Evolutionary conservation across 2,797 vertebrate genomes (phyloP).

Genomic region (Eulemur albifrons): DNA sequence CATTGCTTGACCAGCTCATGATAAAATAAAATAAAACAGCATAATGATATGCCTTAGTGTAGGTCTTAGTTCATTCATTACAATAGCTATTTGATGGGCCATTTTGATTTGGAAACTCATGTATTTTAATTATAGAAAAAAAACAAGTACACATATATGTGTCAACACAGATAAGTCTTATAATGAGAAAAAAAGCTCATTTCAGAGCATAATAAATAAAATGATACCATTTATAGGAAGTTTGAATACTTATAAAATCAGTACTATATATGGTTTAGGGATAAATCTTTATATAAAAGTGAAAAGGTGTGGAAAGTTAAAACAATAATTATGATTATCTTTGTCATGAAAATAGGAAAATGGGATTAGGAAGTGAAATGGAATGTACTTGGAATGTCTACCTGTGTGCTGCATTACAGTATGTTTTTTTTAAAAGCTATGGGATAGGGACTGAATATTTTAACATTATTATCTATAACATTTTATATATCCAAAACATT

Average conservation of each 20-base stretch:
- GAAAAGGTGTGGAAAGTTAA: neutral
- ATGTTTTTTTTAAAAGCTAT: neutral
- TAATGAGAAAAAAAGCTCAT: neutral
- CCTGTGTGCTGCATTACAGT: neutral
- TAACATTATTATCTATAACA: neutral
- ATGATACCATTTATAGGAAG: neutral
- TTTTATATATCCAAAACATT: neutral
- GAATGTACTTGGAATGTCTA: neutral
- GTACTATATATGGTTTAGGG: neutral
- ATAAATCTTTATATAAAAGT: neutral
- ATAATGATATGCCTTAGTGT: neutral
- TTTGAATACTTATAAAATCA: neutral
- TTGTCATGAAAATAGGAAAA: neutral
- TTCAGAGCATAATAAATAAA: neutral
- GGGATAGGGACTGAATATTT: neutral
- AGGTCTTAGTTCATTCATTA: neutral
- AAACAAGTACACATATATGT: neutral
- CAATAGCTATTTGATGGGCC: neutral
- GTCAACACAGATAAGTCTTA: neutral
- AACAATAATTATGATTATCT: neutral
- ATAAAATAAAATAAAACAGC: neutral
- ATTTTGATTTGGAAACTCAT: neutral
- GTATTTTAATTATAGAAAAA: neutral
- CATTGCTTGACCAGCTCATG: neutral
- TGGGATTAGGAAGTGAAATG: neutral